Percentiles rank a stretch among this genome's conserved stretches.
phyloP scores from a whole-genome alignment of 2,888 invertebrate genomes.

The Drosophila niveifrons region DNA sequence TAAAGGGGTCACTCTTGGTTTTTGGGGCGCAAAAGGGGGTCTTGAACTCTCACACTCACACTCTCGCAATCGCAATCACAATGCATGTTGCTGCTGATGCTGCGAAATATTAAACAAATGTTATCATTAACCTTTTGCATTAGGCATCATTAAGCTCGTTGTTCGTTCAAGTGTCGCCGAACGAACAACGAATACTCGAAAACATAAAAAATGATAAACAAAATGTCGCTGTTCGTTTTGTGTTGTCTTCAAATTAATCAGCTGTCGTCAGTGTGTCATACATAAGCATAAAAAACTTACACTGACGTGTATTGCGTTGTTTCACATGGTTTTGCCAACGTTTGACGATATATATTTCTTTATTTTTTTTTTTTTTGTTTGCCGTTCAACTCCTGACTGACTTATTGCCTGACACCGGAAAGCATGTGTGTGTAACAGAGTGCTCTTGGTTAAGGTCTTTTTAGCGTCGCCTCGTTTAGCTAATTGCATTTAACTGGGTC shows the following conservation, averaged over 20 bases:
- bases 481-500: conserved; percentile 9
- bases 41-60: conserved; percentile 22
- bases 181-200: neutral
- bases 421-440: neutral
- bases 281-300: neutral
- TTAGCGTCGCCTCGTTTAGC: conserved; percentile 2
- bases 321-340: neutral
- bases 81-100: conserved; percentile 13
- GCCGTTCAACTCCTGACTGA: neutral
- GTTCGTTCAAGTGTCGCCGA: conserved; percentile 1
- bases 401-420: neutral
- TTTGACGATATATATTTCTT: neutral
- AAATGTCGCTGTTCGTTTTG: conserved; percentile 9
- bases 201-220: neutral
- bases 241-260: conserved; percentile 30
- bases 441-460: neutral
- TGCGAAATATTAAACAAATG: conserved; percentile 46
- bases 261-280: conserved; percentile 15
- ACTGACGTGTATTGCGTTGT: neutral
- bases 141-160: conserved; percentile 25
- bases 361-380: neutral
- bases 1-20: conserved; percentile 1
- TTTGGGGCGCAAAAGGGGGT: neutral
- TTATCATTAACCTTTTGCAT: conserved; percentile 57
- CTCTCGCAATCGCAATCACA: neutral